Conservation (phyloP, 2,113 vertebrate species). For the Sprattus sprattus region DNA sequence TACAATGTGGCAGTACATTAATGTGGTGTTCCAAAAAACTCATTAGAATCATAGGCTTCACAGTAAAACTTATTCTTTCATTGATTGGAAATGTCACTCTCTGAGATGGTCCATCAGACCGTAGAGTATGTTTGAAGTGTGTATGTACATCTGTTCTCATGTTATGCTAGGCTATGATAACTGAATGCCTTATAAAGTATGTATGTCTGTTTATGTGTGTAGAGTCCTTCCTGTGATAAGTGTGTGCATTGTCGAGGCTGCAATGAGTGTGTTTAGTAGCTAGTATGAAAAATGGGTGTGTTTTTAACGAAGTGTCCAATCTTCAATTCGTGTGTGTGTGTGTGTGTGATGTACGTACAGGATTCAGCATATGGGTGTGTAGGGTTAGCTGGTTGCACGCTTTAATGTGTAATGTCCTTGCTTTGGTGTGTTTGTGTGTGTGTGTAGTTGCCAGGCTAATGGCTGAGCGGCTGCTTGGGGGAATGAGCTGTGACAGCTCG, state of each 20-base stretch:
- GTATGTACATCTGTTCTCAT: not conserved
- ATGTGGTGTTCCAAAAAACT: not conserved
- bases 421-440: not conserved
- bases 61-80: not conserved
- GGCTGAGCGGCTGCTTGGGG: not conserved
- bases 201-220: not conserved
- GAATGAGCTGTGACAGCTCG: slow-evolving; percentile 25
- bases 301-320: not conserved
- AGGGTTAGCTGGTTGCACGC: not conserved
- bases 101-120: too few relatives aligned
- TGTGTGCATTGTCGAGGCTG: not conserved
- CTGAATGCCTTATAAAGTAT: too few relatives aligned
- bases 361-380: not conserved
- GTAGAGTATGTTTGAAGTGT: not conserved
- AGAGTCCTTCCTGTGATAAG: not conserved
- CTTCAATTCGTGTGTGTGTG: not conserved
- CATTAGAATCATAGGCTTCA: not conserved
- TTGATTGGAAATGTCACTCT: not conserved
- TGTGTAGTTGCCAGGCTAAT: not conserved
- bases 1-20: not conserved
- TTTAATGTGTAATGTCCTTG: not conserved
- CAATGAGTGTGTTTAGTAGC: not conserved
- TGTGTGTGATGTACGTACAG: not conserved
- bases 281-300: not conserved
- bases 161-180: not conserved